Conservation (phyloP, 2,113 vertebrate genomes). For the Paedocypris sp. region DNA sequence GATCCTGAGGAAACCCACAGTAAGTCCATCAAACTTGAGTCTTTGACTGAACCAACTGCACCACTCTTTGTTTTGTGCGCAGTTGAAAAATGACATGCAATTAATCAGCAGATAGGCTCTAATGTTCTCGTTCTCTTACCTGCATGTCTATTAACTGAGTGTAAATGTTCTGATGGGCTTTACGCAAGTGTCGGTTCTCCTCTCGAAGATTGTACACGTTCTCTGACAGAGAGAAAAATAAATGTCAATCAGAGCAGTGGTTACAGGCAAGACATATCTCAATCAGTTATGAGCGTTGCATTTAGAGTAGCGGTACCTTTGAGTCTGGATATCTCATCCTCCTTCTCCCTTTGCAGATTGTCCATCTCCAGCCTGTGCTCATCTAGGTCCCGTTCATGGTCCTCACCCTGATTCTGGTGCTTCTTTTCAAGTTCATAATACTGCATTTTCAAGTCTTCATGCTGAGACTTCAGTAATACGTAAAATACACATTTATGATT, state of each 20-base stretch:
- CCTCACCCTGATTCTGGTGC: constrained; percentile 73
- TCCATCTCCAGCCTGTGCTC: constrained; percentile 75
- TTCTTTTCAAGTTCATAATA: constrained; percentile 77
- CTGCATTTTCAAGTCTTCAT: constrained; percentile 86
- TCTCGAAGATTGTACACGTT: constrained; percentile 77
- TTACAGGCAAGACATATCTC: too few relatives aligned
- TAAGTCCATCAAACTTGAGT: too few relatives aligned
- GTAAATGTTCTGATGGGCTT: constrained; percentile 86
- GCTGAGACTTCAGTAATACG: constrained; percentile 68
- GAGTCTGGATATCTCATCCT: constrained; percentile 74
- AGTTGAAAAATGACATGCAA: too few relatives aligned
- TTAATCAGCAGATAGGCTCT: too few relatives aligned
- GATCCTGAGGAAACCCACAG: too few relatives aligned
- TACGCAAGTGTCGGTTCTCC: constrained; percentile 86
- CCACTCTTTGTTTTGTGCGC: too few relatives aligned
- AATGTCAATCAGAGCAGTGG: too few relatives aligned
- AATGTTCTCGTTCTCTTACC: too few relatives aligned
- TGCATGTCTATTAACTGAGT: constrained; percentile 80
- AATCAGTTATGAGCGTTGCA: too few relatives aligned
- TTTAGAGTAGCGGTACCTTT: constrained; percentile 68
- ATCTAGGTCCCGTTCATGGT: constrained; percentile 70
- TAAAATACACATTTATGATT: too few relatives aligned
- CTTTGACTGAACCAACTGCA: too few relatives aligned
- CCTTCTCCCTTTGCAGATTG: constrained; percentile 77
- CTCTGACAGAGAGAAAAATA: constrained; percentile 59